A percentile compares a stretch with the other conserved stretches of the same genome.
phyloP scores from a whole-genome alignment of 2,113 vertebrate species.

The Lophius piscatorius region DNA sequence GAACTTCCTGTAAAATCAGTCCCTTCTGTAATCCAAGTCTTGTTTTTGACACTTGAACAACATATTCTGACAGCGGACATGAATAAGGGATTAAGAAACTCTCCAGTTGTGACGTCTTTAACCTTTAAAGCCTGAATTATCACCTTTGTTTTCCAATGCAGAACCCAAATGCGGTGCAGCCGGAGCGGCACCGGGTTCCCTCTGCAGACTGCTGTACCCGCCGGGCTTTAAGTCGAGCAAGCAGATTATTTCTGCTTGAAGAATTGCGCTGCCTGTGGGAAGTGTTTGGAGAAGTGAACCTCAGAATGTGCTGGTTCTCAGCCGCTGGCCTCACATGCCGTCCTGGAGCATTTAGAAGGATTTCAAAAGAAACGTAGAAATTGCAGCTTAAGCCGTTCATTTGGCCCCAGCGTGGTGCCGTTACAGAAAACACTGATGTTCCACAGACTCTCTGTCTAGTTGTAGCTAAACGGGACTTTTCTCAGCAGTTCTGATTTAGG shows the following conservation, averaged over 20 bases:
- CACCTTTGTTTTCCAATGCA: not conserved
- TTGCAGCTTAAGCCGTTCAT: constrained; percentile 1
- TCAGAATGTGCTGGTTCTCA: constrained; percentile 6
- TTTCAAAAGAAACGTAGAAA: not conserved
- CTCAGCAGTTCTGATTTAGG: too few species aligned
- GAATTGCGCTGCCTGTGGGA: constrained; percentile 15
- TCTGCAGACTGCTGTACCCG: not conserved
- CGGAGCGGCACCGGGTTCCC: not conserved
- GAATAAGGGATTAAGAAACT: constrained; percentile 1
- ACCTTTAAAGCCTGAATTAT: not conserved
- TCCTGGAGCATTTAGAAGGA: not conserved
- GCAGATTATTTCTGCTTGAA: constrained; percentile 24
- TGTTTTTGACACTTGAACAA: not conserved
- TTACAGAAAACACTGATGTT: not conserved
- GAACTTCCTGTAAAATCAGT: too few species aligned
- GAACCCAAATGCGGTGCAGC: not conserved
- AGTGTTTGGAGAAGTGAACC: constrained; percentile 5
- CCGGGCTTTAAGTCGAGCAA: constrained; percentile 10
- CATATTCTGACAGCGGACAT: constrained; percentile 5
- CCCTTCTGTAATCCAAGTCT: too few species aligned
- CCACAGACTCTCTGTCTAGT: too few species aligned
- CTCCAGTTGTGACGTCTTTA: constrained; percentile 2
- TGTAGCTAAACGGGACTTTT: too few species aligned
- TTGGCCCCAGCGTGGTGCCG: not conserved
- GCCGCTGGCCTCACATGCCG: constrained; percentile 3